Percentiles rank a stretch among this genome's conserved stretches.
Conservation (phyloP, 2,888 invertebrate genomes). For the Iphiclides podalirius region DNA sequence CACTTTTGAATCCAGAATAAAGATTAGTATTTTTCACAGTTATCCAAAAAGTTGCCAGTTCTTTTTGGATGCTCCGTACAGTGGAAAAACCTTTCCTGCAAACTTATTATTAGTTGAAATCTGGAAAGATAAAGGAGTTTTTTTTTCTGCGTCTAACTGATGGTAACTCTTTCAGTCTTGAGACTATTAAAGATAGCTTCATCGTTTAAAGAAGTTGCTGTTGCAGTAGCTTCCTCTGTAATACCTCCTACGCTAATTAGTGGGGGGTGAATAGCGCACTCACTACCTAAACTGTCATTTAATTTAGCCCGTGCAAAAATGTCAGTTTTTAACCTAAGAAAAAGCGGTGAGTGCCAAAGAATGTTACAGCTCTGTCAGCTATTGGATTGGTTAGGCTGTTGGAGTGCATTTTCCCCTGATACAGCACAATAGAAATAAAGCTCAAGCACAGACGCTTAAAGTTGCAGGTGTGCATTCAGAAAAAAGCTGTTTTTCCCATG, state of each 20-base stretch:
- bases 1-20: too few relatives aligned
- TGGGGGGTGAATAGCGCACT: constrained; percentile 11
- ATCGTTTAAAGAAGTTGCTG: too few relatives aligned
- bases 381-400: constrained; percentile 27
- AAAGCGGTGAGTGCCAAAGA: constrained; percentile 27
- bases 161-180: too few relatives aligned
- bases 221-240: constrained; percentile 23
- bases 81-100: constrained; percentile 32
- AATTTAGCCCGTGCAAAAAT: constrained; percentile 27
- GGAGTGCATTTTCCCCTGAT: too few relatives aligned
- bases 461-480: too few relatives aligned
- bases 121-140: constrained; percentile 11
- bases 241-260: constrained; percentile 18
- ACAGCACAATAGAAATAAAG: too few relatives aligned
- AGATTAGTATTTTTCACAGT: too few relatives aligned
- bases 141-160: too few relatives aligned
- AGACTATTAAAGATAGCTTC: too few relatives aligned
- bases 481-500: too few relatives aligned
- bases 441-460: too few relatives aligned
- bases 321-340: constrained; percentile 28
- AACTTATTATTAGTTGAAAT: not conserved
- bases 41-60: not conserved
- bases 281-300: constrained; percentile 25
- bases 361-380: constrained; percentile 27
- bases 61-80: constrained; percentile 27